Conservation (phyloP, 2,888 invertebrate genomes). For the Himalopsyche kuldschensis region DNA sequence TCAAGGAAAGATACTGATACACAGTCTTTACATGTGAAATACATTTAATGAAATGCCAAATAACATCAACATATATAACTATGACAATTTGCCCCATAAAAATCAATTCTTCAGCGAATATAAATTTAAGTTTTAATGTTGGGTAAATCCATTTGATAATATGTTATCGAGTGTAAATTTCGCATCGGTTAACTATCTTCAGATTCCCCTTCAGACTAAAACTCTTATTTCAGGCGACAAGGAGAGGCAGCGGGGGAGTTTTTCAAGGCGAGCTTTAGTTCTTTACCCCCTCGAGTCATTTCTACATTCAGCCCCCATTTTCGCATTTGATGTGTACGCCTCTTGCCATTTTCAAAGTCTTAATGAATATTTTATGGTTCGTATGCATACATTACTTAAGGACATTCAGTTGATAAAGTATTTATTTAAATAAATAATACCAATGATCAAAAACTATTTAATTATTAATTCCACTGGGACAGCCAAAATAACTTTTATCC, state of each 20-base stretch:
- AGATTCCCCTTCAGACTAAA: background rate
- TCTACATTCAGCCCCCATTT: background rate
- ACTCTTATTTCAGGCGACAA: background rate
- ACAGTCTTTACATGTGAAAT: too few relatives aligned
- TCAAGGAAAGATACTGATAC: too few relatives aligned
- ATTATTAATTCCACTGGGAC: too few relatives aligned
- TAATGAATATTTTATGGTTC: background rate
- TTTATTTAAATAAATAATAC: background rate
- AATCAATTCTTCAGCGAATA: too few relatives aligned
- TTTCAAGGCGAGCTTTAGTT: background rate
- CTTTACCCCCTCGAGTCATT: background rate
- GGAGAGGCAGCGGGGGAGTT: background rate
- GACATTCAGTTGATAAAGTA: background rate
- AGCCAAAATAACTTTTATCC: too few relatives aligned
- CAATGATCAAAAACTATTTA: too few relatives aligned
- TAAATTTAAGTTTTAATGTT: too few relatives aligned
- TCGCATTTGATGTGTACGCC: background rate
- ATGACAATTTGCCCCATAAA: too few relatives aligned
- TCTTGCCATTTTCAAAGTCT: background rate
- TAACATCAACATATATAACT: too few relatives aligned
- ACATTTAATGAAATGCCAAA: too few relatives aligned
- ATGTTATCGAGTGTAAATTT: background rate
- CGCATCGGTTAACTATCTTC: background rate
- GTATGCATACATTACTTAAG: background rate
- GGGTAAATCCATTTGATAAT: too few relatives aligned